Conservation (phyloP, 2,113 vertebrate genomes). For the Hemibagrus wyckioides region DNA sequence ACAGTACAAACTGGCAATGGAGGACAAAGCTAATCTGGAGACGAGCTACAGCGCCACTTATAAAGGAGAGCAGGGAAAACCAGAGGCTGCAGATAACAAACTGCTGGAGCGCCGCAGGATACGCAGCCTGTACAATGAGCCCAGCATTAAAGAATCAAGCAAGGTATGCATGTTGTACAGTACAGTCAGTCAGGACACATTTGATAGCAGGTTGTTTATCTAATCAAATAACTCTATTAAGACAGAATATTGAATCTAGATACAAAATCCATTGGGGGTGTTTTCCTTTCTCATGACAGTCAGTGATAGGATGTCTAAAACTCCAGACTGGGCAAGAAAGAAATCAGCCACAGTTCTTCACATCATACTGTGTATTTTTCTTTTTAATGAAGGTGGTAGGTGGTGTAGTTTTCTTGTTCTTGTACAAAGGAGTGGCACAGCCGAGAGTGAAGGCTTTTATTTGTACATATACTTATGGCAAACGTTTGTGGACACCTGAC, state of each 20-base stretch:
- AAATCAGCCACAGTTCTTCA: neutral
- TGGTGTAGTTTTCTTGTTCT: too few species aligned
- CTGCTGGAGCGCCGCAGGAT: constrained; percentile 88
- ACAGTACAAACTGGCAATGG: constrained; percentile 84
- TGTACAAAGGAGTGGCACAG: neutral
- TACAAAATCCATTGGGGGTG: neutral
- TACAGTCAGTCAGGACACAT: neutral
- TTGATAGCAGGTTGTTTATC: neutral
- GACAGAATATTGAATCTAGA: neutral
- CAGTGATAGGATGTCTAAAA: neutral
- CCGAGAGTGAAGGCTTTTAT: neutral
- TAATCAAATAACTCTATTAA: neutral
- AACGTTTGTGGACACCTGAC: neutral
- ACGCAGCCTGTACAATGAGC: constrained; percentile 94
- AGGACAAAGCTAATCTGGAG: constrained; percentile 83
- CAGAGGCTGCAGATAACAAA: constrained; percentile 83
- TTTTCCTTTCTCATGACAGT: neutral
- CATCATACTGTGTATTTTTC: neutral
- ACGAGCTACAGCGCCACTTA: constrained; percentile 95
- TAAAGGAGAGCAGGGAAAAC: constrained; percentile 87
- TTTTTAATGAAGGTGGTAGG: neutral
- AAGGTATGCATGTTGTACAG: constrained; percentile 79
- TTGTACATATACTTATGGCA: neutral
- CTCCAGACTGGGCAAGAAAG: neutral
- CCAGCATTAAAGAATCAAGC: constrained; percentile 81